Evolutionary conservation across 2,797 vertebrate genomes (phyloP), one percentile per base, ranked within the genome.

Genomic region (Emydoidea blandingii): DNA sequence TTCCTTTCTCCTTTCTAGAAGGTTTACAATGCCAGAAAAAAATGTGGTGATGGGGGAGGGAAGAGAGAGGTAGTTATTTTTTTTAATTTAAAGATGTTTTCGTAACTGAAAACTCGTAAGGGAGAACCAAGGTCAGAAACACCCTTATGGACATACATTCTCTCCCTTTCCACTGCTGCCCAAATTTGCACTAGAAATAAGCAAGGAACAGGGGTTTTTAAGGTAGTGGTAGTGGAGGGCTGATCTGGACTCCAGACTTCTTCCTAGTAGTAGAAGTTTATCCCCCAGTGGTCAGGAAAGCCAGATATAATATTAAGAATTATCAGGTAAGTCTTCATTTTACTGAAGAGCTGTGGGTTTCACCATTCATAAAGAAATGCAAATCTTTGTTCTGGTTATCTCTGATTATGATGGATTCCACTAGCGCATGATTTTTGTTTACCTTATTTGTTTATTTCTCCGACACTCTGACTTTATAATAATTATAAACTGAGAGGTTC

Each of bases 401-500:
- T 62, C 44, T 37, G 6, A 80, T 52, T 80, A 29, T 29, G 31
- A 29, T 68, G 50, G 25, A 31, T 53, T n/a, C 62, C 37, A 16
- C n/a, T n/a, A 6, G 41, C 25, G 4, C 34, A 68, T 89, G 47
- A 5, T 27, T 25, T 72, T 76, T 96, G 94, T 94, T 94, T 47
- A 29, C 93, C 92, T 89, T 82, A 37, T 29, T 41, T 41, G 85
- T 31, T 3, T 65, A 88, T 74, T 88, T 95, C 87, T 81, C 93
- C 91, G 81, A 92, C 91, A 88, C 92, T 93, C 85, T 93, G 83
- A 76, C 6, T 91, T 91, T 91, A 21, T 83, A 91, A 83, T 95
- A 87, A 68, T 90, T 95, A 62, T 88, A 91, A 80, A 53, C n/a
- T 86, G 83, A 83, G 79, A 93, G 89, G 88, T 93, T 23, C 68